phyloP scores from a whole-genome alignment of 2,888 invertebrate species.

The Andrena bucephala region DNA sequence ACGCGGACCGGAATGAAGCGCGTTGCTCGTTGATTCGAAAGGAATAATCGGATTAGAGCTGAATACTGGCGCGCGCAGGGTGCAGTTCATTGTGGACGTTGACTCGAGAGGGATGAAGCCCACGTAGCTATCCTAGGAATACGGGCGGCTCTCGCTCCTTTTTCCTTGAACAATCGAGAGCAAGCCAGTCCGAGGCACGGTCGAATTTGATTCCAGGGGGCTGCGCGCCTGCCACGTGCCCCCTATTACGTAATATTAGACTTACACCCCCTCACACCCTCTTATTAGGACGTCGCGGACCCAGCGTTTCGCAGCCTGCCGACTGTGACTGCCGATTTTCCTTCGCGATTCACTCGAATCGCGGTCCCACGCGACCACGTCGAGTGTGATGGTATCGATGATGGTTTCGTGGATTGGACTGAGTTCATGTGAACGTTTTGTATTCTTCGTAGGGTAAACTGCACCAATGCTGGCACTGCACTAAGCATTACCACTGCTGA shows the following conservation, averaged over 20 bases:
- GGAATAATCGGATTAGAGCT: conserved; percentile 76
- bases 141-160: conserved; percentile 47
- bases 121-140: conserved; percentile 58
- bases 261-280: conserved; percentile 58
- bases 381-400: conserved; percentile 69
- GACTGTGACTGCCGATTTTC: conserved; percentile 34
- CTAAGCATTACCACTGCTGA: no score
- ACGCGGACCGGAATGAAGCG: conserved; percentile 45
- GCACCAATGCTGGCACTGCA: no score
- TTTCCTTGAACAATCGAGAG: conserved; percentile 56
- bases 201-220: conserved; percentile 62
- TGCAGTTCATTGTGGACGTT: conserved; percentile 71
- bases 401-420: conserved; percentile 7
- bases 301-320: conserved; percentile 22
- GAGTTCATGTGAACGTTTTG: conserved; percentile 23
- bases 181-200: conserved; percentile 17
- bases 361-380: conserved; percentile 67
- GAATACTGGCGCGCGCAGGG: conserved; percentile 60
- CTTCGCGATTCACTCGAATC: conserved; percentile 20
- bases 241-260: conserved; percentile 74
- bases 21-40: conserved; percentile 71
- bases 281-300: conserved; percentile 28
- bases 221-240: conserved; percentile 67
- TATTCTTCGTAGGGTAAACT: not conserved
- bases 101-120: conserved; percentile 75